Evolutionary conservation across 2,113 vertebrate genomes (phyloP).

Genomic region (Gallinago paraguaiae): DNA sequence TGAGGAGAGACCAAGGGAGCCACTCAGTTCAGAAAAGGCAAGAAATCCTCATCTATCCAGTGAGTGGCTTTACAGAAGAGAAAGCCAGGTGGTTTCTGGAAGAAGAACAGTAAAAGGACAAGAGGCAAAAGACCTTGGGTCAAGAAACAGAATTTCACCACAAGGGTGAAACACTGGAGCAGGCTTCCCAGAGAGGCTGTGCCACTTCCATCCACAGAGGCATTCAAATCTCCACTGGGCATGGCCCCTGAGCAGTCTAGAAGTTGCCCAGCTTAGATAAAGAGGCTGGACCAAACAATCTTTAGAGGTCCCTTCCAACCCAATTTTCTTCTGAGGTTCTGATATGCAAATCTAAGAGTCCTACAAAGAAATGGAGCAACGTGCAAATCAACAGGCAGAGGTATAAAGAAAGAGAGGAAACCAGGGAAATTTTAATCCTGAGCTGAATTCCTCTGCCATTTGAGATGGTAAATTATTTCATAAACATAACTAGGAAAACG

Average conservation of each 20-base stretch:
- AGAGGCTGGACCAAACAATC: not conserved
- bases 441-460: not conserved
- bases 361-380: not conserved
- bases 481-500: not conserved
- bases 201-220: too few species aligned
- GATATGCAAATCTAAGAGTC: not conserved
- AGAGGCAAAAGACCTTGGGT: not conserved
- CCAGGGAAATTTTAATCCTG: not conserved
- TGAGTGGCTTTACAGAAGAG: not conserved
- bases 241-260: not conserved
- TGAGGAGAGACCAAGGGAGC: not conserved
- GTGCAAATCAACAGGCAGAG: not conserved
- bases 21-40: not conserved
- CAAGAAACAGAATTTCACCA: not conserved
- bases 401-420: not conserved
- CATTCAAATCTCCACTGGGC: not conserved
- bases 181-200: not conserved
- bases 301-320: not conserved
- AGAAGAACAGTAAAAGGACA: not conserved
- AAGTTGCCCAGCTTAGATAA: not conserved
- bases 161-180: not conserved
- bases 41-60: not conserved
- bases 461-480: not conserved
- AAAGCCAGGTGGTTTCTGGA: not conserved
- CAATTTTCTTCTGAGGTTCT: not conserved